Base-by-base conservation (phyloP, 2,888 invertebrate genomes). In the Nycteola revayana region DNA sequence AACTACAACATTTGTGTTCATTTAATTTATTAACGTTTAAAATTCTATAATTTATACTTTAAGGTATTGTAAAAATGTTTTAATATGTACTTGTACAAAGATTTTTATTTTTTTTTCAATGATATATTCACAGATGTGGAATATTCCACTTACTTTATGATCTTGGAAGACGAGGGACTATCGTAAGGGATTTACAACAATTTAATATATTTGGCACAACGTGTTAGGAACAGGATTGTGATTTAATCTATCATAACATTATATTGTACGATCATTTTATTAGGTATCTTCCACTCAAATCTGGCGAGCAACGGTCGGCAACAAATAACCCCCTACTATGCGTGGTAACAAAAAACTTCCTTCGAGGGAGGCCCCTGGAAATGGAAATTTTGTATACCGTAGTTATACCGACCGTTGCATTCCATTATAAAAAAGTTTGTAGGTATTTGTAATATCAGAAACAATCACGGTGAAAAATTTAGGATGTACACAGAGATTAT, bases 151-250 rank as follows among this genome's bases (percentile, higher is more conserved):
- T 55, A 57, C 62, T 56, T 50, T 61, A 69, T 64, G 70, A 57
- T 68, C 79, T 78, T 81, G 86, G 86, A 85, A 87, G 87, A 86
- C 84, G 64, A 76, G 82, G 82, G 76, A 69, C 63, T 70, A 61
- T 75, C 59, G 52, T 69, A 64, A 46, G 59, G 70, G 72, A 71
- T 63, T 60, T 62, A 66, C 53, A 57, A 67, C 51, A 61, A 55
- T 21, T 59, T 61, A 62, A 66, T 71, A 67, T 55, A 67, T 75
- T 85, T 86, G 86, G 87, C 86, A 85, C 85, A 78, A 63, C 60
- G 57, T 69, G 65, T 66, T 77, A 84, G 82, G 82, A 85, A 84
- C 80, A 59, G 80, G 79, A 59, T 66, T 48, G 50, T 69, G 67
- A 60, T 54, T 58, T 55, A 56, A 44, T 40, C 49, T 67, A 42